These are phyloP conservation scores for Unio pictorum DNA, from an alignment of 2,888 invertebrate species.

Conservation along the genomic window DNA sequence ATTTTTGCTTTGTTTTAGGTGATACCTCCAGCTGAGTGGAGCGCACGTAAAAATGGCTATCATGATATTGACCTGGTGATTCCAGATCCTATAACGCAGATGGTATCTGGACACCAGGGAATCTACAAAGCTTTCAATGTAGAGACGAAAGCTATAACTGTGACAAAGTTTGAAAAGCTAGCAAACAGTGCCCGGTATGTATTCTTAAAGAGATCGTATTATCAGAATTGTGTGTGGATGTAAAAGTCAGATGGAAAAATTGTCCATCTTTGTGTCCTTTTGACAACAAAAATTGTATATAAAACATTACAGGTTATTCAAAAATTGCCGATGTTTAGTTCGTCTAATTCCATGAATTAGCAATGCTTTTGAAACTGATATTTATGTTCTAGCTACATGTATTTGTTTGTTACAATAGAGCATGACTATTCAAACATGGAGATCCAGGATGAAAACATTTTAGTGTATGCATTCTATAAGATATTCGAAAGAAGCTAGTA, in stretches of 20 bases:
- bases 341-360: too few relatives aligned
- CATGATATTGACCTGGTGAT: constrained; percentile 85
- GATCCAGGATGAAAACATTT: too few relatives aligned
- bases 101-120: constrained; percentile 95
- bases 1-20: constrained; percentile 74
- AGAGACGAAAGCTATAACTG: constrained; percentile 91
- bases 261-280: too few relatives aligned
- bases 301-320: too few relatives aligned
- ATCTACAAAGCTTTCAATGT: constrained; percentile 97
- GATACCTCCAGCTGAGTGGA: constrained; percentile 97
- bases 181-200: constrained; percentile 77
- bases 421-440: too few relatives aligned
- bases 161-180: constrained; percentile 89
- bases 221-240: background rate
- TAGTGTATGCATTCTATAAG: too few relatives aligned
- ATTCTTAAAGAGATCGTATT: background rate
- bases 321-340: too few relatives aligned
- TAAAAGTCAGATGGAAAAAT: background rate
- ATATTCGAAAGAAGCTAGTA: too few relatives aligned
- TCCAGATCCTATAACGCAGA: constrained; percentile 95
- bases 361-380: too few relatives aligned
- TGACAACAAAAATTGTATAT: too few relatives aligned
- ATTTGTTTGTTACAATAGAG: too few relatives aligned
- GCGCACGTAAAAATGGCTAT: constrained; percentile 86
- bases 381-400: too few relatives aligned